phyloP scores from a whole-genome alignment of 1,140 invertebrate species.

The Cydia fagiglandana region DNA sequence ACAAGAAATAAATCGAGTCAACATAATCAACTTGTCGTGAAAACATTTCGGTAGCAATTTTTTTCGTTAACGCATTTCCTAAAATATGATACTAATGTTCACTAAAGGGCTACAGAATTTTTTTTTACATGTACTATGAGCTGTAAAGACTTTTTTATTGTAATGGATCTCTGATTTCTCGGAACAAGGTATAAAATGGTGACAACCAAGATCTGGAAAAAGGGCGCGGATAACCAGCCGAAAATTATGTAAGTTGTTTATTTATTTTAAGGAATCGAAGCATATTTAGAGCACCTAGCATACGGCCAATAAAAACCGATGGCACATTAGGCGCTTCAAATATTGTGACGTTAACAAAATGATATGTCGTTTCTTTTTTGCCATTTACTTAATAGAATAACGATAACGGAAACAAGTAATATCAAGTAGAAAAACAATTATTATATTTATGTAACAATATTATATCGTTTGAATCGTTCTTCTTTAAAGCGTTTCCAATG shows the following conservation, averaged over 20 bases:
- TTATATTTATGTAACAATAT: neutral
- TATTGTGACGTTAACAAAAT: too few species aligned
- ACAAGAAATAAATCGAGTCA: neutral
- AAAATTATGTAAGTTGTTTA: slow-evolving; percentile 46
- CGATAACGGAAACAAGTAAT: neutral
- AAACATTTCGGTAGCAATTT: neutral
- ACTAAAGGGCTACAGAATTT: too few species aligned
- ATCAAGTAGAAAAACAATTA: neutral
- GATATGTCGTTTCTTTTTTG: neutral
- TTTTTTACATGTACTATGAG: too few species aligned
- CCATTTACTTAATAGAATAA: too few species aligned
- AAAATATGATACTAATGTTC: too few species aligned
- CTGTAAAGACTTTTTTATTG: too few species aligned
- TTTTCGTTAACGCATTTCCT: too few species aligned
- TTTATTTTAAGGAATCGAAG: slow-evolving; percentile 45
- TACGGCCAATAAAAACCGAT: slow-evolving; percentile 49
- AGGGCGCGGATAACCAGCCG: neutral
- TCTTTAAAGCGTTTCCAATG: slow-evolving; percentile 3
- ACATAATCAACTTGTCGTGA: neutral
- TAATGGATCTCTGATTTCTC: too few species aligned
- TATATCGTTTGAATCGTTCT: slow-evolving; percentile 28
- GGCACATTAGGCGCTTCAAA: slow-evolving; percentile 29
- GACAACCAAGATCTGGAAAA: slow-evolving; percentile 1
- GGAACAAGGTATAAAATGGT: neutral
- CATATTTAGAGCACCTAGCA: slow-evolving; percentile 44